Base-by-base conservation (phyloP, 2,888 invertebrate genomes). In the Eristalis arbustorum region DNA sequence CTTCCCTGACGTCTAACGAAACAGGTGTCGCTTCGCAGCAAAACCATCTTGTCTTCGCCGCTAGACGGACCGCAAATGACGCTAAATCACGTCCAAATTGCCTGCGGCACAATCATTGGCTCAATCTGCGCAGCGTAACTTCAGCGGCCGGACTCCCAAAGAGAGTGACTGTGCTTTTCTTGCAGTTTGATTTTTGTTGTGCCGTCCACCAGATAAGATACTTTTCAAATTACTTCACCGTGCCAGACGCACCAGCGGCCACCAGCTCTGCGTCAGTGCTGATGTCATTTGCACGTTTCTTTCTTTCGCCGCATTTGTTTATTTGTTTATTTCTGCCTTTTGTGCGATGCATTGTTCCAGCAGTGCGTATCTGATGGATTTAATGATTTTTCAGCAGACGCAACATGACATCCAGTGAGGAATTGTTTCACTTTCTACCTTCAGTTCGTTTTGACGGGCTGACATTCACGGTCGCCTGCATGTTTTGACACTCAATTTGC, bases 191-290 rank as follows among this genome's bases (percentile, higher is more conserved):
- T 63, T 62, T 37, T 72, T 61, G 68, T 74, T 83, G 73, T 83
- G 78, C 34, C 68, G 78, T 77, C 67, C 42, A 78, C 73, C 73
- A 83, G 78, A 77, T 83, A 42, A 67, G 57, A 25, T 34, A 57
- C 71, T 71, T 67, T 62, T 72, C 59, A 78, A 83, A 83, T 83
- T 79, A 63, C 69, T 69, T 64, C 69, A 63, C 63, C 23, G 73
- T n/a, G 8, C n/a, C 25, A 56, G 59, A 59, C 31, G 31, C 31
- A 31, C 8, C 31, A n/a, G 31, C 31, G 11, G 23, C 59, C 22
- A 31, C 10, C 6, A 31, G 10, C 8, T 8, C 31, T 31, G 25
- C n/a, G 25, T 14, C 49, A 61, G 23, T 31, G 18, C n/a, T 71
- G 69, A 64, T 71, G 69, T 71, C 42, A 40, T 37, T 62, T 23